Conservation (phyloP, 2,888 invertebrate species). For the Cristatella mucedo region DNA sequence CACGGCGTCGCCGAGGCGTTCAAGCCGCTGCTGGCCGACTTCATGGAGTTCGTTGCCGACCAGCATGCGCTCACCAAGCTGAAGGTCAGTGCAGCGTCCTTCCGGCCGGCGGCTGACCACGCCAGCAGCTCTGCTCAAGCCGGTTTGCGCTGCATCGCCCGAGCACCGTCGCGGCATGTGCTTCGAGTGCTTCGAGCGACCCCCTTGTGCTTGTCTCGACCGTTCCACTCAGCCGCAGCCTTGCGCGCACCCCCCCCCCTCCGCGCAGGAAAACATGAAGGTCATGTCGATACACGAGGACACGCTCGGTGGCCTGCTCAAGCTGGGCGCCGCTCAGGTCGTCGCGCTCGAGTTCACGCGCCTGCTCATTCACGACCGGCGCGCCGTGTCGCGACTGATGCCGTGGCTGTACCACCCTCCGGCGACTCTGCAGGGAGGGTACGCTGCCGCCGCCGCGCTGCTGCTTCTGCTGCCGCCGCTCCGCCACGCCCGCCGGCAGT, state of each 20-base stretch:
- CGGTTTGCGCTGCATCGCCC: too few species aligned
- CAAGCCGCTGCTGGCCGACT: constrained; percentile 74
- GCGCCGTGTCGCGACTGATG: constrained; percentile 60
- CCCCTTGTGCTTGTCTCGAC: too few species aligned
- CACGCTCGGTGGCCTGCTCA: constrained; percentile 84
- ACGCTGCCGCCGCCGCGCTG: too few species aligned
- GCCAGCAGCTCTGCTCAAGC: too few species aligned
- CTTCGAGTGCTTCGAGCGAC: too few species aligned
- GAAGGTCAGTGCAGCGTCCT: constrained; percentile 53
- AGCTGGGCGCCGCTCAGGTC: constrained; percentile 70
- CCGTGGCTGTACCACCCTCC: constrained; percentile 79
- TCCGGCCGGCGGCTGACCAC: too few species aligned
- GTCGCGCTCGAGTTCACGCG: constrained; percentile 80
- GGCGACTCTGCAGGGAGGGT: constrained; percentile 66
- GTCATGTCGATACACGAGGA: constrained; percentile 61
- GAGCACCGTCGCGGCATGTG: too few species aligned
- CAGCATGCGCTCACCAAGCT: constrained; percentile 89
- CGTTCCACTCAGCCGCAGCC: too few species aligned
- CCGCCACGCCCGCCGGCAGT: too few species aligned
- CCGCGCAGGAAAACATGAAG: background rate
- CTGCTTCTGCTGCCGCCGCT: too few species aligned
- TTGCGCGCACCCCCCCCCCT: too few species aligned
- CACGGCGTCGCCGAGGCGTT: constrained; percentile 87
- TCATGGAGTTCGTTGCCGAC: constrained; percentile 83
- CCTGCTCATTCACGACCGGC: constrained; percentile 59